Base-by-base conservation (phyloP, 2,113 vertebrate genomes). In the Oreamnos americanus region DNA sequence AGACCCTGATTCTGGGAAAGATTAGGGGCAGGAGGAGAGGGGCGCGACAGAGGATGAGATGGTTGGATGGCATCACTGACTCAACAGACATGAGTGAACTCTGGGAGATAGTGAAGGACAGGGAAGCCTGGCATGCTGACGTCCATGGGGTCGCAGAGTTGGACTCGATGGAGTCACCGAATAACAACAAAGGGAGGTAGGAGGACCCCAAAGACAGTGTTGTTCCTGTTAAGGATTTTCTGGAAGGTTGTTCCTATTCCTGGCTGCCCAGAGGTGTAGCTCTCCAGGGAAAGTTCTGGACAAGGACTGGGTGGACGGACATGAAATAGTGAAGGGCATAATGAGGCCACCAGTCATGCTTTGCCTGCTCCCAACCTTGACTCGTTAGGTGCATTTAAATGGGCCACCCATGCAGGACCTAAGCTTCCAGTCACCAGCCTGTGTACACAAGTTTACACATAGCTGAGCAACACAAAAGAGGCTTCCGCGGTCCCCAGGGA, bases 361-460 rank as follows among this genome's bases (percentile, higher is more conserved):
- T 12, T 45, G 43, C 45, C 33, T 25, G 3, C 17, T 39, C 51
- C 36, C 17, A 9, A 4, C 33, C 43, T 26, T 83, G 45, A 21
- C 6, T 39, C 33, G 9, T 51, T 1, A 36, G 89, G 58, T 47
- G 21, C 47, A 10, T 62, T 87, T 49, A 45, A 87, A 81, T 2
- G n/a, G 23, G 36, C 47, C n/a, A 16, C 64, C 23, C 26, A 15
- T 5, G 47, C 12, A 23, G 84, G n/a, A 25, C 1, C 19, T 13
- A 2, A 28, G 57, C 57, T 60, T 36, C n/a, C 67, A 2, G 0
- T 30, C 8, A 16, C 36, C 13, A 2, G 15, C 30, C 0, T 1
- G 71, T 15, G 23, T n/a, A n/a, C 26, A 49, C 6, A 6, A 4
- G 19, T 26, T 55, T 45, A 14, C 9, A 5, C 1, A 33, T 0